Evolutionary conservation across 2,888 invertebrate genomes (phyloP).

Genomic region (Drosophila quasianomalipes): DNA sequence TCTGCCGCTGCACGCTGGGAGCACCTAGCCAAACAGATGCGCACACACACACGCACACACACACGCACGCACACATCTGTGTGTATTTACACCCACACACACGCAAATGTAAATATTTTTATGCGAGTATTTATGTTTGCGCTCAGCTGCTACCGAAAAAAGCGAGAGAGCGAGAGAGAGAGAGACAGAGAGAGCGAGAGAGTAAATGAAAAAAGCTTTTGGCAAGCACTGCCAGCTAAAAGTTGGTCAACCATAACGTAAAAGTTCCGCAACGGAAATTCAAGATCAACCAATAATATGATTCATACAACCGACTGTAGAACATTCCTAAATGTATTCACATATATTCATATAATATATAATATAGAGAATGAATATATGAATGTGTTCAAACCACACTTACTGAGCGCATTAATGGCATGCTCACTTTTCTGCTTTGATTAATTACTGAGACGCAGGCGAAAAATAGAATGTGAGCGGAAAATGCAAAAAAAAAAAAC

Average conservation of each 20-base stretch:
- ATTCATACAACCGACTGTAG: conserved; percentile 27
- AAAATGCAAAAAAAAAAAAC: conserved; percentile 3
- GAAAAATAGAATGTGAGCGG: conserved; percentile 20
- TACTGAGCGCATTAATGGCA: conserved; percentile 16
- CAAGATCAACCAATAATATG: conserved; percentile 55
- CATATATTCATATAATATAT: background rate
- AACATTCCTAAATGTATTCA: conserved; percentile 1
- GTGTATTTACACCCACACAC: conserved; percentile 4
- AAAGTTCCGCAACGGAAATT: conserved; percentile 49
- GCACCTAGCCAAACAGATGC: conserved; percentile 30
- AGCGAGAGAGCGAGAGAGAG: background rate
- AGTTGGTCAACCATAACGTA: conserved; percentile 23
- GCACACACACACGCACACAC: conserved; percentile 2
- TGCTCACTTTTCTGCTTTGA: conserved; percentile 6
- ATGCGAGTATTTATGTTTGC: conserved; percentile 26
- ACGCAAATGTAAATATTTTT: conserved; percentile 69
- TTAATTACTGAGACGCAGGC: conserved; percentile 21
- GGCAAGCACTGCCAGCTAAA: conserved; percentile 16
- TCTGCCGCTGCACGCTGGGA: conserved; percentile 48
- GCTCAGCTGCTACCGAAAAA: background rate
- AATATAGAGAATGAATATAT: conserved; percentile 4
- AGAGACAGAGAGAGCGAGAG: background rate
- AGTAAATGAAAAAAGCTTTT: conserved; percentile 39
- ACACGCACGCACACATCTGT: background rate
- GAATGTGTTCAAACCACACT: conserved; percentile 16